Base-by-base conservation (phyloP, 2,888 invertebrate species). In the Tricholauxania praeusta region DNA sequence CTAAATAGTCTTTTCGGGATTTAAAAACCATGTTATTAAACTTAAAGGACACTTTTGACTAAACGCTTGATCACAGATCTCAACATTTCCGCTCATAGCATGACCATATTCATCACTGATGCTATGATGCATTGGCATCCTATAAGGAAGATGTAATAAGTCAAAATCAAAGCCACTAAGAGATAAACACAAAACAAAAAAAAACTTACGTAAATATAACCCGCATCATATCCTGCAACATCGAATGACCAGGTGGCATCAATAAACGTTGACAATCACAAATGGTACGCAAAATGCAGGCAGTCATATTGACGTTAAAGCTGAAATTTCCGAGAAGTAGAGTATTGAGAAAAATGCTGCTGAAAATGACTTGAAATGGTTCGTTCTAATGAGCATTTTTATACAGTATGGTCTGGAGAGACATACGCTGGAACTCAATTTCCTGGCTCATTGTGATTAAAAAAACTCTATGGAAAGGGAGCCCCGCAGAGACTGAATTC, bases 181-280 rank as follows among this genome's bases (percentile, higher is more conserved):
- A 10, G 8, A 39, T 39, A 39, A 39, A 10, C 28, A 3, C 3
- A 28, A n/a, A 4, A 2, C 39, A 39, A 39, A 7, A 10, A 39
- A 10, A 7, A 39, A 79, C 88, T 85, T 83, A 93, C 94, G 89
- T 89, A 78, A 93, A 91, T 78, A 93, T 84, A 28, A 91, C 88
- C 73, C 91, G 89, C 32, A 93, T 82, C 75, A 93, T 86, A 82
- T 93, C 93, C 76, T 92, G 92, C 47, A 93, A 88, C 79, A 94
- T 89, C 4, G 92, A 93, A 78, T 89, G 89, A 17, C 92, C 92
- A 10, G 89, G 90, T 0, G 90, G 89, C 59, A 90, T 89, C 28
- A 92, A 85, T 78, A 90, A 87, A n/a, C 86, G 84, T 76, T 89
- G 89, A 7, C 91, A 90, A 80, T 93, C 93, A 80, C 94, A 94